Percentiles rank a stretch among this genome's conserved stretches.
These are phyloP conservation scores for Triplophysa rosa DNA, from an alignment of 2,113 vertebrate genomes.

Conservation along the genomic window DNA sequence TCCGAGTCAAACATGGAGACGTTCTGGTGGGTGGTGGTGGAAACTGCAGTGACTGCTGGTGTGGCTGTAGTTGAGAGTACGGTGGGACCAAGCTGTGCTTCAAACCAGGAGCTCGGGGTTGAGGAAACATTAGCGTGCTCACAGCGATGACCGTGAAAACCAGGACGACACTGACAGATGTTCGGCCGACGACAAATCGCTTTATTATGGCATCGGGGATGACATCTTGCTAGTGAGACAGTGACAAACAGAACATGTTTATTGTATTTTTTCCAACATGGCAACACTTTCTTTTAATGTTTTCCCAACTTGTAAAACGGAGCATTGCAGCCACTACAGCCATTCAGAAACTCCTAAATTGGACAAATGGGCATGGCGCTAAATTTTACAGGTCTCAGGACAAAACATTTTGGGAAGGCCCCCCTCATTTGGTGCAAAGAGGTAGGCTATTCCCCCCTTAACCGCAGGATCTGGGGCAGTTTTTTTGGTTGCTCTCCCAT, in stretches of 20 bases:
- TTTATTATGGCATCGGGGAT: constrained; percentile 55
- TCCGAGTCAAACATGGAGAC: background rate
- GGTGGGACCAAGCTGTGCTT: constrained; percentile 4
- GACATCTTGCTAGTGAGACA: constrained; percentile 59
- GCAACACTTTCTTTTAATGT: background rate
- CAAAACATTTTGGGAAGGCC: too few relatives aligned
- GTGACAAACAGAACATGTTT: background rate
- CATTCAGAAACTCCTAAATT: too few relatives aligned
- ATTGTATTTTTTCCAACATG: too few relatives aligned
- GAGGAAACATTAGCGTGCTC: constrained; percentile 20
- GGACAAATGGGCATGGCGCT: too few relatives aligned
- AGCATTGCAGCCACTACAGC: too few relatives aligned
- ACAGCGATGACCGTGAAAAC: constrained; percentile 60
- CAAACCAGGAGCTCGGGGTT: background rate
- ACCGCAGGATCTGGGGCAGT: too few relatives aligned
- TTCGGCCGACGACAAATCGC: constrained; percentile 52
- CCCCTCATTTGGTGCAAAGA: too few relatives aligned
- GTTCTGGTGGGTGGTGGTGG: background rate
- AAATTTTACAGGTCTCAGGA: too few relatives aligned
- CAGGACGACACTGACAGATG: constrained; percentile 55
- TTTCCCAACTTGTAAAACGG: background rate
- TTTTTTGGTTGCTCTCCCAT: too few relatives aligned
- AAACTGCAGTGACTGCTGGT: background rate
- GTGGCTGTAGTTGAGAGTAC: background rate
- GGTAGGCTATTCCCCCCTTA: too few relatives aligned